Conservation (phyloP, 2,797 vertebrate genomes). For the Tachyglossus aculeatus region DNA sequence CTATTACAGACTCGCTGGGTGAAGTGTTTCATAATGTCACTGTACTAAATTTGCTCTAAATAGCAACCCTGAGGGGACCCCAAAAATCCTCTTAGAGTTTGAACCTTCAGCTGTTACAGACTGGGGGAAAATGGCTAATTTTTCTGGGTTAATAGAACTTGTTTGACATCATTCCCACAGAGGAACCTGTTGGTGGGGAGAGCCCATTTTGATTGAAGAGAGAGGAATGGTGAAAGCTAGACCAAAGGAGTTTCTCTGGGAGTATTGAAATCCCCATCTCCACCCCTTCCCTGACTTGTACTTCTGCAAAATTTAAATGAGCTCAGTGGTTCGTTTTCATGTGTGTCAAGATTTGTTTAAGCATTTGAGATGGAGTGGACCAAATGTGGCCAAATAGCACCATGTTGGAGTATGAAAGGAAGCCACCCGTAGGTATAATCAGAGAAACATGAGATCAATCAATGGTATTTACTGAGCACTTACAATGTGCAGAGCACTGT, state of each 20-base stretch:
- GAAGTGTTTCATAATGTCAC: no score
- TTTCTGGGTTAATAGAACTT: not conserved
- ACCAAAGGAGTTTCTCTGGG: constrained; percentile 2
- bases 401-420: not conserved
- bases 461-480: no score
- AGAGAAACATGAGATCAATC: no score
- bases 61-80: not conserved
- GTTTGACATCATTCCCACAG: not conserved
- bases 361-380: not conserved
- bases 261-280: not conserved
- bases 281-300: not conserved
- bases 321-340: no score
- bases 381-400: not conserved
- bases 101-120: not conserved
- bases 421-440: not conserved
- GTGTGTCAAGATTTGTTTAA: no score
- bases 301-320: not conserved
- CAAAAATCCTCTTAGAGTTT: no score
- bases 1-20: no score
- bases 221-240: not conserved
- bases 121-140: not conserved
- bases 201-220: not conserved
- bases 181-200: not conserved
- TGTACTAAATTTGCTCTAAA: not conserved
- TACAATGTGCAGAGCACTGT: no score